A percentile compares a stretch with the other conserved stretches of the same genome.
Evolutionary conservation across 2,888 invertebrate genomes (phyloP).

Genomic region (Gryllus longicercus): DNA sequence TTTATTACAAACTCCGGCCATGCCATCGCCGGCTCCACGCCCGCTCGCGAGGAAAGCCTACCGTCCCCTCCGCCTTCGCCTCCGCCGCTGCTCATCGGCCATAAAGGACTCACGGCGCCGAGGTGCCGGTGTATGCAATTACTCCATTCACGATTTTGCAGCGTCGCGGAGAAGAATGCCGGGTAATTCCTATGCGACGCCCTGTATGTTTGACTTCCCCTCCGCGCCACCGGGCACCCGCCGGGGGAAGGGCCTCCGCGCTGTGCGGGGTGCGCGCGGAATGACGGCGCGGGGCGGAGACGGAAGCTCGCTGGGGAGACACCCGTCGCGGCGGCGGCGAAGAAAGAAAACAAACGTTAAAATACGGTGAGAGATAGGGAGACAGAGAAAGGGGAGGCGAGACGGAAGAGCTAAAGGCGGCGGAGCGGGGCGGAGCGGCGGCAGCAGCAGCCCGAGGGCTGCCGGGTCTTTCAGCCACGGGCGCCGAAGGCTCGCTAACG

Average conservation of each 20-base stretch:
- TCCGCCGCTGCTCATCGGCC: background rate
- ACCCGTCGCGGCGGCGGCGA: background rate
- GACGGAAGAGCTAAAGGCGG: background rate
- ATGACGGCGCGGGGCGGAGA: background rate
- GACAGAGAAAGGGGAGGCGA: background rate
- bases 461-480: background rate
- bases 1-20: background rate
- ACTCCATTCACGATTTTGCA: background rate
- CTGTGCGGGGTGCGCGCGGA: background rate
- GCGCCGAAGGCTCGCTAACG: background rate
- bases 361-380: background rate
- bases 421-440: background rate
- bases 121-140: background rate
- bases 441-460: background rate
- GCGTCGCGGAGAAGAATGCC: background rate
- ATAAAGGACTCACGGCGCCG: background rate
- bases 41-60: background rate
- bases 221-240: no score
- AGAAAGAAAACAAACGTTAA: slow-evolving; percentile 7
- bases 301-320: background rate
- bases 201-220: slow-evolving; percentile 17
- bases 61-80: background rate
- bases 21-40: background rate
- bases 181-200: background rate
- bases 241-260: no score